Base-by-base conservation (phyloP, 92 coral and sea anemone genomes). In the Phenganax marumi region DNA sequence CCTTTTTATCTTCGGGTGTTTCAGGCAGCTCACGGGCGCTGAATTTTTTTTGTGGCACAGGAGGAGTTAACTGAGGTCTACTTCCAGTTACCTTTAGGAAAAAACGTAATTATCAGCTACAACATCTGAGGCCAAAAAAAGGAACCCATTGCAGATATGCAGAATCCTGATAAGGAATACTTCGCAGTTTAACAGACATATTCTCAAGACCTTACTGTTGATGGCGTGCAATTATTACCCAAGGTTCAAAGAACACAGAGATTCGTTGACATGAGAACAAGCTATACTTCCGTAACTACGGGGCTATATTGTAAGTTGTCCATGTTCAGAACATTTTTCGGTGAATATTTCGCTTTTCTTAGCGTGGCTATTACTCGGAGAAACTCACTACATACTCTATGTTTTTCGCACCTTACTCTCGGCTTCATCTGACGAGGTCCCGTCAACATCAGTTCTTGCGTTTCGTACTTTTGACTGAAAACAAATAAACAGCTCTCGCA, bases 381-480 rank as follows among this genome's bases (percentile, higher is more conserved):
- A 56, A 56, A 56, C 63, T 56, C 7, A 14, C 19, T n/a, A 56
- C 10, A 10, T 21, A 12, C 13, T 66, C 13, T 66, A 66, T 14
- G n/a, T 56, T 14, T 50, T 70, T 46, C 73, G 17, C 47, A 78
- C 83, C 58, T 78, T 78, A 26, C 54, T 51, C 33, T 78, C 83
- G 13, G 83, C 72, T 62, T 78, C 83, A 50, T 78, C 83, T 2
- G 73, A 78, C 14, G 83, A 78, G 0, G 83, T 19, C 10, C 71
- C 83, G 26, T 78, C 83, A 60, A 25, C 56, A 62, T 78, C 83
- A 24, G 47, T 47, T 61, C 53, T 78, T 0, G 52, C 8, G 48
- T 21, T 78, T 50, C 83, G 68, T 50, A 58, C 21, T 78, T 78
- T 78, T 19, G 83, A 78, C 83, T 78, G 39, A 78, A 78, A 17